Base-by-base conservation (phyloP, 2,113 vertebrate genomes). In the Hyla sarda region DNA sequence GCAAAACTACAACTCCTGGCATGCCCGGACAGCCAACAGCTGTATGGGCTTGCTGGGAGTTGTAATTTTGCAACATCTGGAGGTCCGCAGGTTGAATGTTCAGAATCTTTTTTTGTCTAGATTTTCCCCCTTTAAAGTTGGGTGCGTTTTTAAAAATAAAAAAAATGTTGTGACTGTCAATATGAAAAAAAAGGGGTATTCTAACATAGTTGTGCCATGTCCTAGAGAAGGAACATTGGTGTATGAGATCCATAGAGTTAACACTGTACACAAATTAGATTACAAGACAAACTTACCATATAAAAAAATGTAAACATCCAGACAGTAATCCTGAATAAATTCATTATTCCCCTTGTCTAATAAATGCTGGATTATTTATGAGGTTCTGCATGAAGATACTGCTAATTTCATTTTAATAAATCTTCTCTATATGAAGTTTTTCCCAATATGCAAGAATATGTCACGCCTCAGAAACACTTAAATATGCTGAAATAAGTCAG, bases 341-440 rank as follows among this genome's bases (percentile, higher is more conserved):
- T 83, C 47, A 73, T 73, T 74, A n/a, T 58, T 83, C 37, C 58
- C n/a, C 12, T n/a, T 58, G 32, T 41, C 50, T 45, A 73, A 45
- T 28, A 83, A 52, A n/a, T 73, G 32, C 67, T 83, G 30, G 69
- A 74, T 83, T 74, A 83, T 83, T 73, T 73, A 83, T 73, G 30
- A 73, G n/a, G 72, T 73, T 83, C 67, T 83, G 50, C 82, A 83
- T 83, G 67, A 41, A 56, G 67, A 83, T 83, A 58, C 69, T 74
- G 69, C 82, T 73, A 74, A 83, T 74, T 84, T 74, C 41, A 74
- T 74, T 58, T 74, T 84, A 84, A 84, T 84, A 74, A 75, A 60
- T 84, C 82, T 58, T 58, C 52, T 74, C 14, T 75, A 65, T 81
- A 47, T 41, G n/a, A 75, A 60, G 69, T 41, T 56, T 41, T 45